Evolutionary conservation across 2,888 invertebrate genomes (phyloP).

Genomic region (Nomada ruficornis): DNA sequence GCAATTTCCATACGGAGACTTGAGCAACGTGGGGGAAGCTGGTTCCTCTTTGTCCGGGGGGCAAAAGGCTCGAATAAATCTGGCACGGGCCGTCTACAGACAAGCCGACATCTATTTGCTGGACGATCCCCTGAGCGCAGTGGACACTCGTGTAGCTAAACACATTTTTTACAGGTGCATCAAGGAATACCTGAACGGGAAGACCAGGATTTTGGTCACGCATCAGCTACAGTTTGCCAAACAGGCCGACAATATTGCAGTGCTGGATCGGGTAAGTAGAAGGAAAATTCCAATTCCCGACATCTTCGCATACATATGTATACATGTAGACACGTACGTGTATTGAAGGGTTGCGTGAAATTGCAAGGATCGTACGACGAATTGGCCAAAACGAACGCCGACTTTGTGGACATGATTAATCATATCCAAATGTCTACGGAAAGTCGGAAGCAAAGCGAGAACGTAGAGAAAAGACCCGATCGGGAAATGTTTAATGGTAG

Average conservation of each 20-base stretch:
- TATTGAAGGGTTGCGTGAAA: slow-evolving; percentile 58
- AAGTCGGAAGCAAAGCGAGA: slow-evolving; percentile 2
- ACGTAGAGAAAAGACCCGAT: neutral
- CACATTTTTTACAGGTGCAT: slow-evolving; percentile 91
- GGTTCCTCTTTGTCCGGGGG: slow-evolving; percentile 93
- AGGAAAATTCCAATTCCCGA: neutral
- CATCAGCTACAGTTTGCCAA: slow-evolving; percentile 90
- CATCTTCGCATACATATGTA: neutral
- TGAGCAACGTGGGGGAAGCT: slow-evolving; percentile 92
- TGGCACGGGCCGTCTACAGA: slow-evolving; percentile 91
- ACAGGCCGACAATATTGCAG: slow-evolving; percentile 82
- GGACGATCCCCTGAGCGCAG: slow-evolving; percentile 93
- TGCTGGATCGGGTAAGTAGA: slow-evolving; percentile 82
- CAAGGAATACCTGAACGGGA: slow-evolving; percentile 85
- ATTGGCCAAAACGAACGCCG: slow-evolving; percentile 17
- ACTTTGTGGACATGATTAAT: slow-evolving; percentile 50
- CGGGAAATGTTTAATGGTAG: neutral
- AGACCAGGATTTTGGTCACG: slow-evolving; percentile 88
- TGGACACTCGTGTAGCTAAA: slow-evolving; percentile 91
- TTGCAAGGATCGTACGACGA: slow-evolving; percentile 56
- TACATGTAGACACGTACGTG: neutral
- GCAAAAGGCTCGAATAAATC: slow-evolving; percentile 92
- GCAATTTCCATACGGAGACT: slow-evolving; percentile 91
- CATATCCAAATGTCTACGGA: slow-evolving; percentile 28
- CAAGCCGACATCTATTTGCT: slow-evolving; percentile 92